Conservation (phyloP, 1,140 invertebrate species). For the Octopus bimaculoides region DNA sequence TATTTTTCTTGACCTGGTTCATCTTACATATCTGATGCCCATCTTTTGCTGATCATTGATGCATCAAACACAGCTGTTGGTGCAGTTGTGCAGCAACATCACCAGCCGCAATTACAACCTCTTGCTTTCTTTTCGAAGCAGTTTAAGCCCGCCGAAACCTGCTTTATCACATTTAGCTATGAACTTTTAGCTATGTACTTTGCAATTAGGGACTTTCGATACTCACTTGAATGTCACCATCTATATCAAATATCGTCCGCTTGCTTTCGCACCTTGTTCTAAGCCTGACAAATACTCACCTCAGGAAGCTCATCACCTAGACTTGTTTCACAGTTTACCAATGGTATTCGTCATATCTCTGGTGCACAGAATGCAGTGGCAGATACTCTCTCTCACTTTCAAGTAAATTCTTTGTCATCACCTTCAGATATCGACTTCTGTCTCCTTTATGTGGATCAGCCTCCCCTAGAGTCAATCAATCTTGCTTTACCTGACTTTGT, state of each 20-base stretch:
- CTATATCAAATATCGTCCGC: slow-evolving; percentile 54
- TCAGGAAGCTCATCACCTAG: too few relatives aligned
- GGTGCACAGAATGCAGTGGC: neutral
- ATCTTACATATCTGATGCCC: slow-evolving; percentile 1
- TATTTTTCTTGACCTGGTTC: neutral
- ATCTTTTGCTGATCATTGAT: neutral
- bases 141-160: neutral
- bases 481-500: too few relatives aligned
- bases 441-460: too few relatives aligned
- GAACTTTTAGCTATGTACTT: slow-evolving; percentile 59
- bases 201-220: slow-evolving; percentile 54
- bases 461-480: too few relatives aligned
- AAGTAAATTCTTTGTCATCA: neutral
- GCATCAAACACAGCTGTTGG: neutral
- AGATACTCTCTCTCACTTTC: neutral
- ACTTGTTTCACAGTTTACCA: neutral
- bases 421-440: too few relatives aligned
- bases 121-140: neutral
- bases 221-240: slow-evolving; percentile 55
- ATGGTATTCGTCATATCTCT: neutral
- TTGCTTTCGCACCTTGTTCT: neutral
- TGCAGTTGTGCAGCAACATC: neutral
- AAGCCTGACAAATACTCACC: neutral
- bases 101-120: neutral
- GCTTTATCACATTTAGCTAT: slow-evolving; percentile 49